Conservation (phyloP, 2,113 vertebrate genomes). For the Heliornis fulica region DNA sequence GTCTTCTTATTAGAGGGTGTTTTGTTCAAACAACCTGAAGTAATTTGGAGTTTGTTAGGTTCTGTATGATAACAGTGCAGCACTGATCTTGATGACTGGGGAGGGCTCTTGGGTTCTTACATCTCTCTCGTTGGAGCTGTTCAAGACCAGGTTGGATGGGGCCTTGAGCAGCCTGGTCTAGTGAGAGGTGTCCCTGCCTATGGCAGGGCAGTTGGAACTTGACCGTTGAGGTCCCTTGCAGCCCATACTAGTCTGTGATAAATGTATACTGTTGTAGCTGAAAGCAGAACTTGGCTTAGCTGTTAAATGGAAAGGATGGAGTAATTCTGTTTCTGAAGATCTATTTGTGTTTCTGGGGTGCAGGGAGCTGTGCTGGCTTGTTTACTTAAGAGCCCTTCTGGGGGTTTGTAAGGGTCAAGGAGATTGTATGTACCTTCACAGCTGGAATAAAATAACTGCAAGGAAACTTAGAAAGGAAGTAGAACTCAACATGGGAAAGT, state of each 20-base stretch:
- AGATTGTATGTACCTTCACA: background rate
- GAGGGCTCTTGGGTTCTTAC: background rate
- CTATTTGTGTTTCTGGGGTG: background rate
- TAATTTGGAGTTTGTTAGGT: background rate
- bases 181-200: no score
- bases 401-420: background rate
- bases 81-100: background rate
- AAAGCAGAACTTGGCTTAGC: background rate
- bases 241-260: no score
- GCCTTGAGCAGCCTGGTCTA: no score
- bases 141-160: no score
- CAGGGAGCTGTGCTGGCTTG: background rate
- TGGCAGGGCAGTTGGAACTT: no score
- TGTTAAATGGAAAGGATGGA: background rate
- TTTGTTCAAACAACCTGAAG: background rate
- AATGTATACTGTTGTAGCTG: background rate
- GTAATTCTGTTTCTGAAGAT: background rate
- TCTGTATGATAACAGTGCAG: background rate
- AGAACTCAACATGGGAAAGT: background rate
- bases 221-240: no score
- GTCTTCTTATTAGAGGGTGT: background rate
- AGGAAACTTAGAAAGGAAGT: background rate
- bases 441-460: background rate
- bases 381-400: background rate
- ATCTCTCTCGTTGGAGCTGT: no score